Conservation (phyloP, 2,113 vertebrate species). For the Boleophthalmus pectinirostris region DNA sequence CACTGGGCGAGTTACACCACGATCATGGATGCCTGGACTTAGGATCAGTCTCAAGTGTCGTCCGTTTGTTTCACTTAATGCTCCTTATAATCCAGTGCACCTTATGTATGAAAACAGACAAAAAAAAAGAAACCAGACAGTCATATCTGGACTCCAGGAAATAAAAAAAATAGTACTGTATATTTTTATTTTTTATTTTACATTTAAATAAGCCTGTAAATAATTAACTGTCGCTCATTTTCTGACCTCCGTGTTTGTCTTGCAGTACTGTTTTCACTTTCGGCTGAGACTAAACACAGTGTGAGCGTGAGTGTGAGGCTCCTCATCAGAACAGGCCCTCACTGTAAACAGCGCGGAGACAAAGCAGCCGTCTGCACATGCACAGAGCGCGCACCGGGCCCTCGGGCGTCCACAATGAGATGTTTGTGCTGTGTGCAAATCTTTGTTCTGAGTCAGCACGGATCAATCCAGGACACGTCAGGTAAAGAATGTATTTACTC, state of each 20-base stretch:
- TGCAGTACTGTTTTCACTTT: not conserved
- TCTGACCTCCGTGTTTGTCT: conserved; percentile 14
- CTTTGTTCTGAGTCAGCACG: conserved; percentile 66
- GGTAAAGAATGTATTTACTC: conserved; percentile 63
- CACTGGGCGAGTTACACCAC: too few relatives aligned
- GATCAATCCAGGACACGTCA: conserved; percentile 68
- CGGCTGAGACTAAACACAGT: conserved; percentile 19
- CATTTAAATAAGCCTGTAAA: too few relatives aligned
- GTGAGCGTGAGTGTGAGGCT: conserved; percentile 19
- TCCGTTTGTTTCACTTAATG: too few relatives aligned
- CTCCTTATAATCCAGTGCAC: too few relatives aligned
- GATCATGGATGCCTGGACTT: too few relatives aligned
- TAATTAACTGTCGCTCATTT: not conserved
- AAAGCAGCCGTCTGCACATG: conserved; percentile 43
- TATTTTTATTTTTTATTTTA: too few relatives aligned
- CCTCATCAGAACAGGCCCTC: conserved; percentile 23
- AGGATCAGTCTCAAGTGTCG: too few relatives aligned
- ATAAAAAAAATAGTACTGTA: too few relatives aligned
- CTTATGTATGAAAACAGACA: too few relatives aligned
- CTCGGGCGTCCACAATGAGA: conserved; percentile 48
- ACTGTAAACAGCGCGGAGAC: conserved; percentile 44
- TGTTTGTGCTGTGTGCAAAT: conserved; percentile 45
- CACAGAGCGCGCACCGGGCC: conserved; percentile 31
- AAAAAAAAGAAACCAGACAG: too few relatives aligned
- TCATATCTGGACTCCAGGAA: too few relatives aligned